phyloP scores from a whole-genome alignment of 64 coral and sea anemone genomes.

The Pachyseris speciosa region DNA sequence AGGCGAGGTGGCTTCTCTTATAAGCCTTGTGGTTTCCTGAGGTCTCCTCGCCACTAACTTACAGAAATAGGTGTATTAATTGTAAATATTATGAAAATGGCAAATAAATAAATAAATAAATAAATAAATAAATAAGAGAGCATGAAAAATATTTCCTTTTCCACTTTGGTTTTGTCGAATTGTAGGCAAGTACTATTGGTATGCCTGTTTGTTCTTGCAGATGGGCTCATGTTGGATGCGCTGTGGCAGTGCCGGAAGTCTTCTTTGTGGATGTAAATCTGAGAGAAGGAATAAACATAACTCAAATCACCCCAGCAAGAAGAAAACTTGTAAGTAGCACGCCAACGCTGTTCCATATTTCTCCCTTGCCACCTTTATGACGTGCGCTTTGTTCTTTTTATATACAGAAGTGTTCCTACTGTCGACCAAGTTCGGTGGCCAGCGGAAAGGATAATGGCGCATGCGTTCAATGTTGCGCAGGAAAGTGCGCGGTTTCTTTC shows the following conservation, averaged over 20 bases:
- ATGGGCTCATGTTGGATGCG: slow-evolving; percentile 90
- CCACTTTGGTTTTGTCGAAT: no score
- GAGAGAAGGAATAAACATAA: slow-evolving; percentile 60
- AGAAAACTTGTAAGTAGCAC: slow-evolving; percentile 76
- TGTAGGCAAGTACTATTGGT: not conserved
- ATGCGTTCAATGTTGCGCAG: slow-evolving; percentile 87
- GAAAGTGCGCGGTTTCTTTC: slow-evolving; percentile 87
- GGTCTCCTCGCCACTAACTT: no score
- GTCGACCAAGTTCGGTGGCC: slow-evolving; percentile 14
- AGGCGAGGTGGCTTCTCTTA: no score
- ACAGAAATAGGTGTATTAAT: no score
- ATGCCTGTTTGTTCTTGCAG: not conserved
- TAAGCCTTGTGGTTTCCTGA: no score
- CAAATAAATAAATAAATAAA: no score
- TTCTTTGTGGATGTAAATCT: slow-evolving; percentile 64
- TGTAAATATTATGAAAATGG: no score
- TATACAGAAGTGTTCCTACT: slow-evolving; percentile 68
- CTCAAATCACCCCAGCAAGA: slow-evolving; percentile 67
- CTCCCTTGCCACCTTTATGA: not conserved
- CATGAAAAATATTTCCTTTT: no score
- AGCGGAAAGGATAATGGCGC: slow-evolving; percentile 37
- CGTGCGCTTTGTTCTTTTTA: not conserved
- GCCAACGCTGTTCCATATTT: not conserved
- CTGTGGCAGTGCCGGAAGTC: slow-evolving; percentile 83
- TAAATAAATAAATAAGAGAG: no score